Evolutionary conservation across 2,888 invertebrate species (phyloP).

Genomic region (Nomada flava): DNA sequence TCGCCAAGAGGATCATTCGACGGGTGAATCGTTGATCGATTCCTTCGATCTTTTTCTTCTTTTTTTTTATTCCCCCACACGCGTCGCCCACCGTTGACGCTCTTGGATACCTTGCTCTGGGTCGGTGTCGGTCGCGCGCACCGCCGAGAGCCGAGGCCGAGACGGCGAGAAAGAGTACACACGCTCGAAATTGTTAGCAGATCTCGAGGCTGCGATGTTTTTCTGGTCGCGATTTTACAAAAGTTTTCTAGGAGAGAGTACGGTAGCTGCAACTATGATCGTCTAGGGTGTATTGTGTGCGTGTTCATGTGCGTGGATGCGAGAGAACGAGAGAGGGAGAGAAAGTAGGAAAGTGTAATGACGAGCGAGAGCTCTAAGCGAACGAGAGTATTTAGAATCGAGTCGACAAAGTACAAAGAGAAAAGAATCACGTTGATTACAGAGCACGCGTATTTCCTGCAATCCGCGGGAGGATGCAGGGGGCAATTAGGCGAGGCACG

Average conservation of each 20-base stretch:
- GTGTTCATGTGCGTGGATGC: not conserved
- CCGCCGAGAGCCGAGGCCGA: not conserved
- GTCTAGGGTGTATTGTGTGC: not conserved
- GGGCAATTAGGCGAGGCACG: slow-evolving; percentile 11
- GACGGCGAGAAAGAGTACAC: not conserved
- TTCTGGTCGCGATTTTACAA: not conserved
- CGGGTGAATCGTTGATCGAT: slow-evolving; percentile 11
- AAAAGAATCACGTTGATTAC: not conserved
- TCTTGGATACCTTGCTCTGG: too few species aligned
- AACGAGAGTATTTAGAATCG: not conserved
- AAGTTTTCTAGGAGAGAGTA: not conserved
- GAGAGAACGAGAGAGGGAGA: slow-evolving; percentile 7
- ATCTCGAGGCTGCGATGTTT: not conserved
- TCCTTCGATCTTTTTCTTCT: not conserved
- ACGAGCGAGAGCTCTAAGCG: not conserved
- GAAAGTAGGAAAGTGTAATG: not conserved
- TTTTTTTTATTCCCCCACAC: not conserved
- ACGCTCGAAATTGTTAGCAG: not conserved
- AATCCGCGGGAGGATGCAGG: not conserved
- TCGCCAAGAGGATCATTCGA: too few species aligned
- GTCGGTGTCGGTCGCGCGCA: too few species aligned
- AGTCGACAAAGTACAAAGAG: slow-evolving; percentile 7
- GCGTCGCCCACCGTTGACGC: not conserved
- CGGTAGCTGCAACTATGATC: not conserved
- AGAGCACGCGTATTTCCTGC: not conserved